Base-by-base conservation (phyloP, 2,113 vertebrate species). In the Otis tarda region DNA sequence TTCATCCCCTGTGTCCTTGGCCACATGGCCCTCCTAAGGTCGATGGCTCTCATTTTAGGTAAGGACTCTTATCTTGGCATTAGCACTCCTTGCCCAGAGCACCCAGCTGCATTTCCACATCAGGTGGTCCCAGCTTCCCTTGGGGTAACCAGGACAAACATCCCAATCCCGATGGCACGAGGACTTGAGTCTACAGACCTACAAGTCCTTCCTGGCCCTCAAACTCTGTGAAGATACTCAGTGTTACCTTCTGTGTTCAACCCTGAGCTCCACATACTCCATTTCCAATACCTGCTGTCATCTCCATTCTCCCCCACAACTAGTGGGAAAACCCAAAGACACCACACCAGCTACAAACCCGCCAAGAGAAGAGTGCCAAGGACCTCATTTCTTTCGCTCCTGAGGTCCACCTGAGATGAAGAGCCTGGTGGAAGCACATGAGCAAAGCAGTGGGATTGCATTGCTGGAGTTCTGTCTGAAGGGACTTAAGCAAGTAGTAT, bases 41-140 rank as follows among this genome's bases (percentile, higher is more conserved):
- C 2, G 1, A 23, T 4, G 9, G 31, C 24, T 73, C 74, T 63
- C 0, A 0, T 9, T 35, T 24, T 56, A 50, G 24, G 37, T 45
- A 45, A 31, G 10, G 24, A 31, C 19, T 43, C 20, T 16, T 59
- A 37, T 12, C 47, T 8, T 61, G 83, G 47, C 59, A 39, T 9
- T 43, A 15, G 43, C 10, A 23, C 16, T 52, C 31, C 41, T 68
- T 50, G n/a, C 55, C 25, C 15, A 22, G 63, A 81, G 33, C 63
- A 27, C 8, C 21, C 33, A 64, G 56, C 14, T 28, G 67, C 37
- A 12, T 50, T 56, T 61, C 85, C 74, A 50, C 49, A n/a, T 45
- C 49, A 45, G 55, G 81, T 19, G 56, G 60, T 37, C 37, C 70
- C 50, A 57, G 47, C 43, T 75, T 68, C 24, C 21, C 49, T n/a